Evolutionary conservation across 2,113 vertebrate genomes (phyloP), one percentile per base, ranked within the genome.

Genomic region (Pristiophorus japonicus): DNA sequence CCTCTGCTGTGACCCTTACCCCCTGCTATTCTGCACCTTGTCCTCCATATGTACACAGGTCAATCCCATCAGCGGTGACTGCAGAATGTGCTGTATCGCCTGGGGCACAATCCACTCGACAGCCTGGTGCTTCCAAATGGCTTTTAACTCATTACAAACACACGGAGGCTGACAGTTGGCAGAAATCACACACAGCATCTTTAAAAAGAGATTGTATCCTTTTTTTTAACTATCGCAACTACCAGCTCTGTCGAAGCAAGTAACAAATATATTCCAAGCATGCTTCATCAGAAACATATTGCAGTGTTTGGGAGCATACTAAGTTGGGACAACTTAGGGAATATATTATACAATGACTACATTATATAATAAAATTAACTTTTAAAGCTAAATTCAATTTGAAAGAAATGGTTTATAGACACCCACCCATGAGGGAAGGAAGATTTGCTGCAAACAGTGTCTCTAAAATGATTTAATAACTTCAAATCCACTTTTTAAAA

Each of bases 51-150:
- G 93, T 94, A 94, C 93, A 94, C 45, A 70, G 93, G 93, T 94
- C 93, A 94, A 94, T 94, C 93, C 93, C 93, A 94, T 94, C 93
- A 94, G 93, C 63, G 66, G 93, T 70, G 93, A 94, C 63, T 70
- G 63, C 42, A 94, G 93, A 94, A 94, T 94, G 42, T 94, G 93
- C 93, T 70, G 93, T 94, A 47, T 94, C 24, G 93, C 93, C 93
- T 34, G 65, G 24, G 66, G 93, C 93, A 70, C 93, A 45, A 70
- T 94, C 93, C 42, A 70, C 93, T 94, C 42, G 45, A 94, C 93
- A 94, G 93, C 93, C 93, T 94, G 93, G 93, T 94, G 93, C 93
- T 70, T 94, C 93, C 93, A 94, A 94, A 94, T 70, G 93, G 93
- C 93, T 94, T 94, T 94, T 94, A 94, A 94, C 93, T 94, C 66